phyloP scores from a whole-genome alignment of 2,113 vertebrate genomes.

The Machaerirhynchus nigripectus region DNA sequence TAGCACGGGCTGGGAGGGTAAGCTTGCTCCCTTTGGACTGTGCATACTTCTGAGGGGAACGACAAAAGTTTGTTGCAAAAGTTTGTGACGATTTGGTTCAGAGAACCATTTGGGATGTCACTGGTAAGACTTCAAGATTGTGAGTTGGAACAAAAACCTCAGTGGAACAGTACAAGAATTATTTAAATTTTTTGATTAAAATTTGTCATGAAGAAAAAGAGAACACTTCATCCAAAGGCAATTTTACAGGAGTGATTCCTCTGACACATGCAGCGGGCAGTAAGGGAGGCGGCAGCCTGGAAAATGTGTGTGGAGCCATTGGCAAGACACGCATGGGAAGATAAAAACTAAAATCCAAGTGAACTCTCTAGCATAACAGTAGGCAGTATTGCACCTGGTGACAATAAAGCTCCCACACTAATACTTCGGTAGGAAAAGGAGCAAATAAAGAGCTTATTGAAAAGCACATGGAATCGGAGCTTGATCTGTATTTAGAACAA shows the following conservation, averaged over 20 bases:
- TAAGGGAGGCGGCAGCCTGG: neutral
- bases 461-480: neutral
- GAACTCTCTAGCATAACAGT: neutral
- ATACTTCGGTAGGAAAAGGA: neutral
- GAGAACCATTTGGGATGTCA: neutral
- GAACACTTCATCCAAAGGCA: neutral
- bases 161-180: neutral
- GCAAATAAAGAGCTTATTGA: slow-evolving; percentile 1
- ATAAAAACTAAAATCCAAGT: neutral
- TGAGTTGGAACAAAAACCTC: neutral
- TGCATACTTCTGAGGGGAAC: neutral
- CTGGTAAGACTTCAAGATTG: neutral
- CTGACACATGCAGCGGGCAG: neutral
- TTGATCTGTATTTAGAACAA: neutral
- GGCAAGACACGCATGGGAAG: fast-evolving
- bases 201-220: neutral
- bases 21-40: neutral
- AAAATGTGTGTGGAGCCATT: neutral
- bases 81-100: neutral
- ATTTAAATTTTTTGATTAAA: neutral
- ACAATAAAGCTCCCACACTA: neutral
- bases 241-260: neutral
- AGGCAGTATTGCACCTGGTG: neutral
- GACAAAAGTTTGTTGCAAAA: neutral
- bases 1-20: neutral